phyloP scores from a whole-genome alignment of 2,113 vertebrate species.

The Mastomys coucha region DNA sequence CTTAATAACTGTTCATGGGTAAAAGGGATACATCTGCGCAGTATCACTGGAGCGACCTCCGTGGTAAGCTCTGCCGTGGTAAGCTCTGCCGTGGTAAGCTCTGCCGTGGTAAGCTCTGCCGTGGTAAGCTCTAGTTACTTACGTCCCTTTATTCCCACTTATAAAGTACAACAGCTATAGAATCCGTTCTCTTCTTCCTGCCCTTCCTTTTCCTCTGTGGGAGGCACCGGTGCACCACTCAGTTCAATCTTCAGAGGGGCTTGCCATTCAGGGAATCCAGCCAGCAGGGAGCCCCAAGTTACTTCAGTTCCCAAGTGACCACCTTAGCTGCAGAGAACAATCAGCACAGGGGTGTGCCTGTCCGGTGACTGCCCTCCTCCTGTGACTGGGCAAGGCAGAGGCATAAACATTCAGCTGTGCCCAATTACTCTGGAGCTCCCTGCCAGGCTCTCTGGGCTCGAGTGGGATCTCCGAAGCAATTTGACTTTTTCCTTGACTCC shows the following conservation, averaged over 20 bases:
- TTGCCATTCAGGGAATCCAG: neutral
- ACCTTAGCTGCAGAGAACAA: neutral
- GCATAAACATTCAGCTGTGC: neutral
- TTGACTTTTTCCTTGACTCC: neutral
- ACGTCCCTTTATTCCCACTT: conserved; percentile 6
- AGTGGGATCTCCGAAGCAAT: neutral
- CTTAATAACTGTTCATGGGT: neutral
- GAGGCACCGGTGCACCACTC: neutral
- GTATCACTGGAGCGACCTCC: neutral
- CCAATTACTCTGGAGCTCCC: neutral
- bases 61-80: neutral
- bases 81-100: too few species aligned
- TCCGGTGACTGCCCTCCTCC: neutral
- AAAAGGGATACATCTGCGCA: conserved; percentile 34
- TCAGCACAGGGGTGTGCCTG: neutral
- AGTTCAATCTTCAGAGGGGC: neutral
- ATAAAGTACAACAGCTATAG: neutral
- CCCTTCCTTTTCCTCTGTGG: neutral
- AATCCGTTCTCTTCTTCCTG: neutral
- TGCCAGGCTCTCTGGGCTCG: neutral
- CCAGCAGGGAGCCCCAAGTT: neutral
- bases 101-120: too few species aligned
- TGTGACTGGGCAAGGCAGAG: neutral
- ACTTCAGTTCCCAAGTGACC: neutral
- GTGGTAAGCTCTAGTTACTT: neutral